Evolutionary conservation across 2,797 vertebrate species (phyloP), one percentile per base, ranked within the genome.

Genomic region (Odontamblyopus lacepedii): DNA sequence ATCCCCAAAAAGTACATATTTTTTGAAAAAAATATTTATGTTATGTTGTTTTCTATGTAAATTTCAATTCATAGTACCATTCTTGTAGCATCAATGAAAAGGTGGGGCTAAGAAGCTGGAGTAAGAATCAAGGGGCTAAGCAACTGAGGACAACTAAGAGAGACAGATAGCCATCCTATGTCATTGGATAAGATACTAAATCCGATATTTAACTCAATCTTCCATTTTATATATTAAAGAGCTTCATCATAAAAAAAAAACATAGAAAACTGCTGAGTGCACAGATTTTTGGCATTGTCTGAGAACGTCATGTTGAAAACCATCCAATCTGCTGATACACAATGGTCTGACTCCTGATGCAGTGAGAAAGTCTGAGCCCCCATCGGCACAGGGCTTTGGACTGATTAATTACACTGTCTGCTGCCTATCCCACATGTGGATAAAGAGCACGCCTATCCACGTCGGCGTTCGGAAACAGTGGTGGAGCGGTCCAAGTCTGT

Each of bases 401-500:
- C 80, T 79, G 84, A 89, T 85, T 81, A 77, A 83, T 86, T 86
- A 83, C 71, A 80, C 78, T 64, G 73, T 80, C 72, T 69, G 35
- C 35, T 68, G 57, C 70, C 71, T 61, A 61, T 23, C 68, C 75
- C 75, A 79, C 72, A 74, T 41, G n/a, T 27, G 68, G 81, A 74
- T 78, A 74, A 88, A 87, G 74, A 77, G 77, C 75, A 70, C 70
- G 65, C 69, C 76, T 59, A 79, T 83, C 76, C 65, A 80, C 59
- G 53, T 72, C 32, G 35, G 64, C 70, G 81, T 78, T 84, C 16
- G 73, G 83, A 85, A 90, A 84, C 67, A 73, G 61, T 16, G 1
- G 67, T 73, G 78, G 85, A 83, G 74, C 82, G 70, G 69, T 87
- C 80, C 77, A 75, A 73, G 79, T 71, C 73, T 66, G 80, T 78